Evolutionary conservation across 2,797 vertebrate species (phyloP).

Genomic region (Syngnathus rostellatus): DNA sequence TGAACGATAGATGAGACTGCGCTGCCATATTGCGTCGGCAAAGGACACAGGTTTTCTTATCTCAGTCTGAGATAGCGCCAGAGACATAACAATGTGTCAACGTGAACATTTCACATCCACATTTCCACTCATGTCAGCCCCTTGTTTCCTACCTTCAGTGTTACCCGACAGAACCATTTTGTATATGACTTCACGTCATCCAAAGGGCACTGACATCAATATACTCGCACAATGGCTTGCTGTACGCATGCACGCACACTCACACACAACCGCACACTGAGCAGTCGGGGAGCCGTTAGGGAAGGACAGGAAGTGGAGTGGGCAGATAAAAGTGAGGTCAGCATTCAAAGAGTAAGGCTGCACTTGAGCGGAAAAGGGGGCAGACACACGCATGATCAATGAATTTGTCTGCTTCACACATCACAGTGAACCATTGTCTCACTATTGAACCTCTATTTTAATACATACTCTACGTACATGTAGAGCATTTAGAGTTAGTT

Average conservation of each 20-base stretch:
- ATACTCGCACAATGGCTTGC: slow-evolving; percentile 6
- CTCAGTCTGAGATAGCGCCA: background rate
- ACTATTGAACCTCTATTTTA: no score
- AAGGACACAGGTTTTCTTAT: background rate
- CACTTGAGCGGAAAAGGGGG: slow-evolving; percentile 16
- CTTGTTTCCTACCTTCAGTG: background rate
- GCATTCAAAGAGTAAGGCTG: slow-evolving; percentile 30
- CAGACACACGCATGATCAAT: background rate
- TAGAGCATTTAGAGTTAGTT: no score
- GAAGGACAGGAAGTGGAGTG: slow-evolving; percentile 26
- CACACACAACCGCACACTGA: slow-evolving; percentile 1
- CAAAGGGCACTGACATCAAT: background rate
- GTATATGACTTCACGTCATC: slow-evolving; percentile 42
- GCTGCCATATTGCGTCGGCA: background rate
- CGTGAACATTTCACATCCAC: background rate
- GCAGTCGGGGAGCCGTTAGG: slow-evolving; percentile 12
- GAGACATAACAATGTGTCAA: background rate
- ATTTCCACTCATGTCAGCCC: background rate
- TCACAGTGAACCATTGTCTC: background rate
- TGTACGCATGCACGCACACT: slow-evolving; percentile 1
- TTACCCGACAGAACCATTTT: slow-evolving; percentile 43
- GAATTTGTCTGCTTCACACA: background rate
- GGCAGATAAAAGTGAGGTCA: slow-evolving; percentile 35
- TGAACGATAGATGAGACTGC: background rate
- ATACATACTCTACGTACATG: no score